Base-by-base conservation (phyloP, 2,888 invertebrate species). In the Subacronicta megacephala region DNA sequence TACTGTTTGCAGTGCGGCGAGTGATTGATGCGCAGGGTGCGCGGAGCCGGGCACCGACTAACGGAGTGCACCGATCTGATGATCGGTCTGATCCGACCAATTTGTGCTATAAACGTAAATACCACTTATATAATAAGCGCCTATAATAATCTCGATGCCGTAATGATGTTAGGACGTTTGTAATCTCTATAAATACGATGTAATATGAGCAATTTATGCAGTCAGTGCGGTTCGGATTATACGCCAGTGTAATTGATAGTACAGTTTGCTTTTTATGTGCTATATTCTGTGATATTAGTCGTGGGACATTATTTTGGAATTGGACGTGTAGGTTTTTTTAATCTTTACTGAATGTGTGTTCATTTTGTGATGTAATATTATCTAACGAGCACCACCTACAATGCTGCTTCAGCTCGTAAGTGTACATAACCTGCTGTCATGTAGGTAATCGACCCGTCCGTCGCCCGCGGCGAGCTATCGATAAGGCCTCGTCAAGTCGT, bases 91-190 rank as follows among this genome's bases (percentile, higher is more conserved):
- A 69, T 65, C 50, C 40, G 33, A 62, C 56, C 76, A 79, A 81
- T 82, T 82, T 78, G 50, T 77, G 72, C 75, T 72, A 74, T 81
- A 79, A 80, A 74, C 80, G 72, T 79, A 74, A 78, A 80, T 78
- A 66, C 66, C 52, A 42, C 47, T 66, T 66, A 51, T n/a, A 65
- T 65, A 68, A 72, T 69, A 66, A 72, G 68, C 61, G 57, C 61
- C 55, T 46, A 56, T 70, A 65, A 64, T 70, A 60, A 55, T 46
- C 54, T 65, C 55, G 23, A 31, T 31, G 52, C 40, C 17, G 68
- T 68, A 68, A 61, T 68, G 42, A 72, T 37, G 69, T 55, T 53
- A 55, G 50, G 58, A 62, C 60, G 53, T 67, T 67, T 59, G 64
- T 61, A 64, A 59, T 68, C 54, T 62, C 62, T 72, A 57, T 71